A percentile compares a stretch with the other conserved stretches of the same genome.
phyloP scores from a whole-genome alignment of 2,113 vertebrate species.

The Scortum barcoo region DNA sequence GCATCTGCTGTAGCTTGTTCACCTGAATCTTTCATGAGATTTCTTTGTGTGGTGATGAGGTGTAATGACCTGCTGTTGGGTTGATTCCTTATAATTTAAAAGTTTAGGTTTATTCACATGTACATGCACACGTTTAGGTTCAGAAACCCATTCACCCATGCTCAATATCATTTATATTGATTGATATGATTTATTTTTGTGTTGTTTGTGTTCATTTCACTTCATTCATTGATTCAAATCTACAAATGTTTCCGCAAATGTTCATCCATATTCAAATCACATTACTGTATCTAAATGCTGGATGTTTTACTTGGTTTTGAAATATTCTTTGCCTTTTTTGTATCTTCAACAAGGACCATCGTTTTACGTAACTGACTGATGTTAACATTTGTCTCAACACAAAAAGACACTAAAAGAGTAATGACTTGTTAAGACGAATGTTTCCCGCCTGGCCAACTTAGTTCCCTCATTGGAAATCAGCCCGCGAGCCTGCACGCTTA shows the following conservation, averaged over 20 bases:
- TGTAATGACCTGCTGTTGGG: conserved; percentile 11
- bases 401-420: not conserved
- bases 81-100: not conserved
- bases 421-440: conserved; percentile 16
- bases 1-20: conserved; percentile 34
- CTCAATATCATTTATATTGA: not conserved
- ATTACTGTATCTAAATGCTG: not conserved
- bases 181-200: too few species aligned
- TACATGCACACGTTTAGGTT: not conserved
- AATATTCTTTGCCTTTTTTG: not conserved
- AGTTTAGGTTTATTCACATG: not conserved
- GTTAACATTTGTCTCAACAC: not conserved
- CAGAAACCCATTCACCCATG: not conserved
- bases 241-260: too few species aligned
- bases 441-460: conserved; percentile 13
- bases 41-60: not conserved
- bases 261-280: not conserved
- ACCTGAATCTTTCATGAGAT: conserved; percentile 1
- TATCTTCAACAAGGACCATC: not conserved
- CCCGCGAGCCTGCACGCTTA: conserved; percentile 26
- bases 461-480: conserved; percentile 22
- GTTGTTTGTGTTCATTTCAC: not conserved
- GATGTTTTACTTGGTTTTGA: not conserved
- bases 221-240: not conserved
- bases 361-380: not conserved